These are phyloP conservation scores for Caenorhabditis uteleia DNA, from an alignment of 2,888 invertebrate genomes.

Conservation along the genomic window DNA sequence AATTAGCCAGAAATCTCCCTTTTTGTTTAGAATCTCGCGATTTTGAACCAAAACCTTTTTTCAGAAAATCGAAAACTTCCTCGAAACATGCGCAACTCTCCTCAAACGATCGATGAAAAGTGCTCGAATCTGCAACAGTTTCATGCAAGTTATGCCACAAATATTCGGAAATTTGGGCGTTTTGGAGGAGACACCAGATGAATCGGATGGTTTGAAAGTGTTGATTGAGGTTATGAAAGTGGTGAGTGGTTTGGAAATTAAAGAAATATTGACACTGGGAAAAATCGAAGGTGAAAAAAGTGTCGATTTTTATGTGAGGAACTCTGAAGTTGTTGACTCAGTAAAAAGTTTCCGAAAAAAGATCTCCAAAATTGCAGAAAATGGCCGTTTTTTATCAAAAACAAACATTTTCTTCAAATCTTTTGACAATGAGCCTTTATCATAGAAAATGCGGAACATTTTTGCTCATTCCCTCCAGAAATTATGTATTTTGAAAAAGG, in stretches of 20 bases:
- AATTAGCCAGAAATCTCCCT: no score
- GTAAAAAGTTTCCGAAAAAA: no score
- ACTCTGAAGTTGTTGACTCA: no score
- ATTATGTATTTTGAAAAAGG: no score
- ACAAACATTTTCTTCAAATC: neutral
- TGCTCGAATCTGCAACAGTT: slow-evolving; percentile 22
- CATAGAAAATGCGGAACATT: no score
- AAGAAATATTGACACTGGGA: no score
- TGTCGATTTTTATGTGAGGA: no score
- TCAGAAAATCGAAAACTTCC: slow-evolving; percentile 25
- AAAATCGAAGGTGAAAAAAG: no score
- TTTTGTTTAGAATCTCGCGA: neutral
- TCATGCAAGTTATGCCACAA: slow-evolving; percentile 31
- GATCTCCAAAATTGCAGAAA: neutral
- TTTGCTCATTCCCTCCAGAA: no score
- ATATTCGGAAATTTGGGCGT: slow-evolving; percentile 23
- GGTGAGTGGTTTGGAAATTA: neutral
- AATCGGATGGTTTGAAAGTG: slow-evolving; percentile 11
- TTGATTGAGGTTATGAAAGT: slow-evolving; percentile 19
- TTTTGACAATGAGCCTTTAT: no score
- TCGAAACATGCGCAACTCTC: slow-evolving; percentile 9
- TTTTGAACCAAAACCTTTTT: neutral
- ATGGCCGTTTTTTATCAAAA: neutral
- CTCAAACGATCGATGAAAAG: slow-evolving; percentile 10
- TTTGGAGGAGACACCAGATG: slow-evolving; percentile 22